Base-by-base conservation (phyloP, 2,113 vertebrate species). In the Lepus timidus region DNA sequence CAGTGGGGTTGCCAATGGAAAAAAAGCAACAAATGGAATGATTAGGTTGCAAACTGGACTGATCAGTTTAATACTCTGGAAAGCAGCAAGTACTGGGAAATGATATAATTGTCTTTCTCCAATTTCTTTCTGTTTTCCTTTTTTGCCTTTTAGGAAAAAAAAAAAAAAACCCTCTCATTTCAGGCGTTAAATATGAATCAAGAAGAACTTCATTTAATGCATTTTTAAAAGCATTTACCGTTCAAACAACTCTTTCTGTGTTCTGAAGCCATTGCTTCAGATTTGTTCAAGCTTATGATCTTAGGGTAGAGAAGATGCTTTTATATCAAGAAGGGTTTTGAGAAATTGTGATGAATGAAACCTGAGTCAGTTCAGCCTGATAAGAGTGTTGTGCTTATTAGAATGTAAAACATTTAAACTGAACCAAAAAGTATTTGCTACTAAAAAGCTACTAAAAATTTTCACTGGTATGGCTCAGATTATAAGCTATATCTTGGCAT, bases 361-460 rank as follows among this genome's bases (percentile, higher is more conserved):
- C 10, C 62, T 51, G 23, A 62, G 39, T 12, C 22, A 78, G 8
- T 25, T 3, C 51, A 88, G 29, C 61, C 33, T 73, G 31, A 51
- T 55, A 75, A 58, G 25, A 52, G 16, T 12, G 19, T 3, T 55
- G 33, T 65, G 33, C 8, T 90, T 67, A 4, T 78, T 76, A 36
- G 16, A 31, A 91, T 83, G 19, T 36, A 92, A 94, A 91, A 90
- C 75, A 68, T 52, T 94, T 73, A 85, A 86, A 67, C 8, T 27
- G 55, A 94, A 70, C 39, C 16, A 27, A 89, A 67, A 91, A 76
- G 6, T 33, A 58, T 70, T 75, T 94, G 44, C 29, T 95, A 92
- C 23, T 33, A 80, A 90, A 95, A 93, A 67, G 3, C 31, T 95
- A 92, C 23, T 33, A 80, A 90, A 95, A 93, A 61, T 2, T 27